Evolutionary conservation across 1,140 invertebrate species (phyloP).

Genomic region (Orius insidiosus): DNA sequence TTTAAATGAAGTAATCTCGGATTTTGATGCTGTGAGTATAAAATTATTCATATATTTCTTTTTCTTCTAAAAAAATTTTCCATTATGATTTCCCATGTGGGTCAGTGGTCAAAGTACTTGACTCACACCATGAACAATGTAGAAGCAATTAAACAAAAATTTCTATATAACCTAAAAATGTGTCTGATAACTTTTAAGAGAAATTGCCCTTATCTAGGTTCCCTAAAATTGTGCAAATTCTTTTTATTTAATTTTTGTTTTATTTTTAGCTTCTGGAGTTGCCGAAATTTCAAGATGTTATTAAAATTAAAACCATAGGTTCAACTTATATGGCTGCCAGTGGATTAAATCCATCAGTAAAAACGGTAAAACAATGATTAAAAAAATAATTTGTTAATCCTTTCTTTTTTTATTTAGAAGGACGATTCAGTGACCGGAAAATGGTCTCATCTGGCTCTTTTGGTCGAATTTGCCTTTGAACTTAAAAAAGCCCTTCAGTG

Average conservation of each 20-base stretch:
- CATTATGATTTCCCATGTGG: no score
- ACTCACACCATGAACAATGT: no score
- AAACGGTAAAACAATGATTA: conserved; percentile 18
- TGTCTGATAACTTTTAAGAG: no score
- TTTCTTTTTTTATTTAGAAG: conserved; percentile 33
- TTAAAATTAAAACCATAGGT: conserved; percentile 96
- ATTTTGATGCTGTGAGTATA: conserved; percentile 86
- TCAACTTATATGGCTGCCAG: conserved; percentile 96
- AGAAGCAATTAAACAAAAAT: no score
- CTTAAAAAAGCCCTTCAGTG: conserved; percentile 72
- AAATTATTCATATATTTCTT: no score
- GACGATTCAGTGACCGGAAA: conserved; percentile 49
- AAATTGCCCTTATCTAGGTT: no score
- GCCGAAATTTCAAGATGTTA: conserved; percentile 71
- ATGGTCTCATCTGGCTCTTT: conserved; percentile 66
- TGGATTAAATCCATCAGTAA: conserved; percentile 58
- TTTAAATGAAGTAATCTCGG: conserved; percentile 94
- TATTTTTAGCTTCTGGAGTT: conserved; percentile 69
- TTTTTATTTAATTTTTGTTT: no score
- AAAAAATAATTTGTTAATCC: not conserved
- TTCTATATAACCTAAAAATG: no score
- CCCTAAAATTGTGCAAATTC: no score
- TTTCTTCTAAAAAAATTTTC: no score
- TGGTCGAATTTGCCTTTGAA: conserved; percentile 82
- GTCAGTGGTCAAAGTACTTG: no score